Evolutionary conservation across 1,140 invertebrate genomes (phyloP).

Genomic region (Hestina assimilis): DNA sequence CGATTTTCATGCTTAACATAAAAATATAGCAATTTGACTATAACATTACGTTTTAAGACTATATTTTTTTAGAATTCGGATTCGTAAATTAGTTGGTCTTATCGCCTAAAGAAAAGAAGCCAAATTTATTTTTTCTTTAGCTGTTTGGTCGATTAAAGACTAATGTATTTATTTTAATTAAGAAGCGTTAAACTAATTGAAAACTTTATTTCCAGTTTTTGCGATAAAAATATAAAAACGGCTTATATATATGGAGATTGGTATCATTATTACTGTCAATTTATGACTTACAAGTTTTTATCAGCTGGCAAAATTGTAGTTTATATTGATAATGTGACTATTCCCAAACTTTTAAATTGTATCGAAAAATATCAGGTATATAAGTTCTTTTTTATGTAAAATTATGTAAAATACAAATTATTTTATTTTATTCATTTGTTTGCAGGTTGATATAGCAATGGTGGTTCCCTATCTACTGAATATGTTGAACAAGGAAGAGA

Average conservation of each 20-base stretch:
- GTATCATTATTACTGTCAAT: slow-evolving; percentile 52
- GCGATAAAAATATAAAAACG: neutral
- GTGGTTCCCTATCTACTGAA: slow-evolving; percentile 43
- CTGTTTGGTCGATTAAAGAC: too few relatives aligned
- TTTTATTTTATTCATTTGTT: slow-evolving; percentile 29
- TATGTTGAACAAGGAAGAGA: slow-evolving; percentile 50
- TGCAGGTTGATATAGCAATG: slow-evolving; percentile 51
- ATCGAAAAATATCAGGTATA: slow-evolving; percentile 41
- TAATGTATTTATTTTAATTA: too few relatives aligned
- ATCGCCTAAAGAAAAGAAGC: too few relatives aligned
- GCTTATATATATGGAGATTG: slow-evolving; percentile 23
- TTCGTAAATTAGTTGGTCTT: too few relatives aligned
- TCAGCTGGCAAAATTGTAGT: slow-evolving; percentile 40
- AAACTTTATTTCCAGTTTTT: slow-evolving; percentile 18
- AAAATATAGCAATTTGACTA: too few relatives aligned
- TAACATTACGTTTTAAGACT: too few relatives aligned
- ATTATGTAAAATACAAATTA: too few relatives aligned
- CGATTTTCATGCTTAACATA: too few relatives aligned
- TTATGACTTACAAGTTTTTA: slow-evolving; percentile 51
- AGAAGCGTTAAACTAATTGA: too few relatives aligned
- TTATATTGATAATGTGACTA: slow-evolving; percentile 34
- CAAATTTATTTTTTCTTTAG: too few relatives aligned
- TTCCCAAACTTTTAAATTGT: slow-evolving; percentile 28
- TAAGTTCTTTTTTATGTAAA: too few relatives aligned
- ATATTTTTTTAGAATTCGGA: too few relatives aligned